These are phyloP conservation scores for Oreotrochilus melanogaster DNA, from an alignment of 2,113 vertebrate genomes.

Conservation along the genomic window DNA sequence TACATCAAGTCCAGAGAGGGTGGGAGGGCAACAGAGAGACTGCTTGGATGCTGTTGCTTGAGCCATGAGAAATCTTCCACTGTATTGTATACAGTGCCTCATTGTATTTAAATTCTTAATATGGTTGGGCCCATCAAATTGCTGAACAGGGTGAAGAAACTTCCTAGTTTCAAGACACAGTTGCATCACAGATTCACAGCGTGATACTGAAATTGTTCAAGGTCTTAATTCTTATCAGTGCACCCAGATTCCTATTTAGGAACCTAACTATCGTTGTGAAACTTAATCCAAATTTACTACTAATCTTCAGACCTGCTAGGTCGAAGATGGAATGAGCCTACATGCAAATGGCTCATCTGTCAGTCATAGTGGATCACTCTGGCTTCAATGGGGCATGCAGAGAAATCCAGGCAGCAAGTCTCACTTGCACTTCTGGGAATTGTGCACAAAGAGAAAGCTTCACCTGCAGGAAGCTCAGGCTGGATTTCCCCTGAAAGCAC, in stretches of 20 bases:
- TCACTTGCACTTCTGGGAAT: background rate
- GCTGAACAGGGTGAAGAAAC: background rate
- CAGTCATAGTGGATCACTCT: rapidly evolving
- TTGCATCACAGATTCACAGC: background rate
- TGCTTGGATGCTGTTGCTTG: background rate
- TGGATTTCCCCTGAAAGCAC: background rate
- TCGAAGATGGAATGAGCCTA: background rate
- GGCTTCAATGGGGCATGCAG: background rate
- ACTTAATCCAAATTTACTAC: background rate
- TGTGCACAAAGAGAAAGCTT: background rate
- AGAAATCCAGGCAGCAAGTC: background rate
- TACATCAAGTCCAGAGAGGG: background rate
- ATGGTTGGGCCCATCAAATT: background rate
- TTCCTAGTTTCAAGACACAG: background rate
- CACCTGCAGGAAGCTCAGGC: background rate
- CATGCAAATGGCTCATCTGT: background rate
- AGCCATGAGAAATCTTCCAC: background rate
- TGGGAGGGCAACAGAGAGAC: background rate
- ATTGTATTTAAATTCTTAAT: background rate
- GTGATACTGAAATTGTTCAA: background rate
- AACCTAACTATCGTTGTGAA: background rate
- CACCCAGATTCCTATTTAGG: background rate
- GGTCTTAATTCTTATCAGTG: background rate
- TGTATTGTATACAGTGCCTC: background rate
- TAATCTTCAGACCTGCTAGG: background rate